Percentiles rank a stretch among this genome's conserved stretches.
Evolutionary conservation across 2,888 invertebrate genomes (phyloP).

Genomic region (Osmoderma eremita): DNA sequence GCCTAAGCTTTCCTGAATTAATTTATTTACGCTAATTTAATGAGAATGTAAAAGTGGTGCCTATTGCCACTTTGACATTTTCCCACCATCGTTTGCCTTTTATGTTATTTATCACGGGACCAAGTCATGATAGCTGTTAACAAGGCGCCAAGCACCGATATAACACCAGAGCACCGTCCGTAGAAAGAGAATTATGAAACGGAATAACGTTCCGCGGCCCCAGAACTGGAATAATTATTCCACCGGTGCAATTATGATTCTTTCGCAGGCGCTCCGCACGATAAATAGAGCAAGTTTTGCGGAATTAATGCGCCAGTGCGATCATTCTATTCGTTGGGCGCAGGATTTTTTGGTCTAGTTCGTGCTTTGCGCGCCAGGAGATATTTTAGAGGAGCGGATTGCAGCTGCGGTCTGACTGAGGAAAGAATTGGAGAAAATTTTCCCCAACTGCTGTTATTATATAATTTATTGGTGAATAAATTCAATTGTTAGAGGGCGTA

Average conservation of each 20-base stretch:
- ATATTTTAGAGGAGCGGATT: conserved; percentile 10
- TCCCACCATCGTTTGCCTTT: no score
- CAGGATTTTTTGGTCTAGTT: conserved; percentile 17
- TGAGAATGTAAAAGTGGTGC: no score
- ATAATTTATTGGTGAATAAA: conserved; percentile 25
- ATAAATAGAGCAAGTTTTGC: conserved; percentile 31
- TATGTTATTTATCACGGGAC: no score
- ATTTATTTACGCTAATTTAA: no score
- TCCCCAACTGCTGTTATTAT: background rate
- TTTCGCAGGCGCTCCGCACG: conserved; percentile 24
- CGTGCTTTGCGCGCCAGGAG: background rate
- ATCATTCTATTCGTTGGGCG: conserved; percentile 23
- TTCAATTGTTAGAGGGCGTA: background rate
- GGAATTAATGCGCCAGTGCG: conserved; percentile 32
- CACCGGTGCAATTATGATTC: conserved; percentile 30
- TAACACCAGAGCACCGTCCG: conserved; percentile 17
- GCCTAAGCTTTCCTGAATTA: no score
- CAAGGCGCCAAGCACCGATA: background rate
- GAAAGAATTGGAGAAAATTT: conserved; percentile 8
- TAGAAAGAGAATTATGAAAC: conserved; percentile 11
- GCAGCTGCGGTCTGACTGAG: conserved; percentile 4
- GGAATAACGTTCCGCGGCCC: conserved; percentile 10
- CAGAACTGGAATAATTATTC: conserved; percentile 27
- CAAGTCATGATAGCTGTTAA: background rate
- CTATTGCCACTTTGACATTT: no score